These are phyloP conservation scores for Pristionchus maxplancki DNA, from an alignment of 2,888 invertebrate species.

Conservation along the genomic window DNA sequence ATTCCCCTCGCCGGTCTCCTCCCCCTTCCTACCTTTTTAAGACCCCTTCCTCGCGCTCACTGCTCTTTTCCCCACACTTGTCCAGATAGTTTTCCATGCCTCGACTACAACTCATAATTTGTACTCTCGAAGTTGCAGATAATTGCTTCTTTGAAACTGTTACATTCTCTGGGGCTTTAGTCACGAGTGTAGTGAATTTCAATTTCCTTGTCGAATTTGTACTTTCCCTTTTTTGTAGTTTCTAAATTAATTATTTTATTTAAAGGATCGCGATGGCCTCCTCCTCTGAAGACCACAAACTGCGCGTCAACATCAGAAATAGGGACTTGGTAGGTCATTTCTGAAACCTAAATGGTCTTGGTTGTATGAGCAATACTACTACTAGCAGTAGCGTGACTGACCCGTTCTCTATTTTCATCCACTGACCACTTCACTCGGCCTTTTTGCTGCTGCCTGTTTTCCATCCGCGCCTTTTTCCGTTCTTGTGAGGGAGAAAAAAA, in stretches of 20 bases:
- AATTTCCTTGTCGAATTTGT: no score
- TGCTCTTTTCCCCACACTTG: neutral
- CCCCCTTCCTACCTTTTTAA: conserved; percentile 22
- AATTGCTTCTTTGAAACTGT: no score
- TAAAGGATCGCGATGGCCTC: conserved; percentile 27
- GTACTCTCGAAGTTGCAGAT: neutral
- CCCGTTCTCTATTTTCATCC: neutral
- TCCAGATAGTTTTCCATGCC: neutral
- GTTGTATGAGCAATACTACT: neutral
- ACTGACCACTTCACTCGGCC: neutral
- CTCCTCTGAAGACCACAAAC: conserved; percentile 48
- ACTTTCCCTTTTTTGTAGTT: neutral
- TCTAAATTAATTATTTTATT: neutral
- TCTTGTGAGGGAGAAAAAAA: neutral
- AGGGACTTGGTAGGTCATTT: conserved; percentile 31
- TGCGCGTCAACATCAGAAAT: conserved; percentile 49
- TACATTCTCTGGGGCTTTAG: no score
- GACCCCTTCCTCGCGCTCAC: neutral
- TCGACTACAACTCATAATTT: neutral
- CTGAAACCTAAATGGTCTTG: neutral
- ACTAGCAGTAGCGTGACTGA: neutral
- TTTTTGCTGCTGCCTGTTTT: neutral
- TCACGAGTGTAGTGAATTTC: no score
- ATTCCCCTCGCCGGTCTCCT: neutral
- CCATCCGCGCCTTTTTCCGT: neutral